phyloP scores from a whole-genome alignment of 2,113 vertebrate genomes.

The Loxodonta africana region DNA sequence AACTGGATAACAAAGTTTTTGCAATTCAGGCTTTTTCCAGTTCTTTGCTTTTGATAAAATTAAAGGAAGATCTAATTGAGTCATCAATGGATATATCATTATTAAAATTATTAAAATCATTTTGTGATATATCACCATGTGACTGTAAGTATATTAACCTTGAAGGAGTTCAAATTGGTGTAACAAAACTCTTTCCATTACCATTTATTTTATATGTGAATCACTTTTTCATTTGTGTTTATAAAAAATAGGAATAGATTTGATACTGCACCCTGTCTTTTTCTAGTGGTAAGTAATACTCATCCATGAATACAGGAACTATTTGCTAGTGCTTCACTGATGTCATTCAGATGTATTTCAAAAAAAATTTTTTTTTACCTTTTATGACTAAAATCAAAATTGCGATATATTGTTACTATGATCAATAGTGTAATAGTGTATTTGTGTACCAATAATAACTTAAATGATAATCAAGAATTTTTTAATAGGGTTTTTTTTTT shows the following conservation, averaged over 20 bases:
- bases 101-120: slow-evolving; percentile 54
- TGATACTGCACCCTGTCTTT: background rate
- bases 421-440: background rate
- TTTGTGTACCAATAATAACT: background rate
- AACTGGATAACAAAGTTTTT: background rate
- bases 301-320: background rate
- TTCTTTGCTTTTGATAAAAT: slow-evolving; percentile 57
- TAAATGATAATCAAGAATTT: slow-evolving; percentile 30
- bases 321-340: slow-evolving; percentile 8
- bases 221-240: slow-evolving; percentile 37
- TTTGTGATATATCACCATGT: background rate
- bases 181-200: slow-evolving; percentile 46
- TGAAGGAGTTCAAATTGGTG: slow-evolving; percentile 1
- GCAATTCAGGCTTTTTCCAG: slow-evolving; percentile 13
- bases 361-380: background rate
- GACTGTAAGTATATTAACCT: background rate
- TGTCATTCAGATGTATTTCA: background rate
- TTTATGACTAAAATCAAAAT: slow-evolving; percentile 8
- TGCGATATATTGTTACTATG: background rate
- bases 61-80: background rate
- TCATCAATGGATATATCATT: background rate
- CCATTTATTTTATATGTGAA: slow-evolving; percentile 22
- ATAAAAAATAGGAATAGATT: slow-evolving; percentile 45
- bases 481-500: background rate
- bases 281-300: slow-evolving; percentile 33